Conservation (phyloP, 2,888 invertebrate genomes). For the Liodrosophila aerea region DNA sequence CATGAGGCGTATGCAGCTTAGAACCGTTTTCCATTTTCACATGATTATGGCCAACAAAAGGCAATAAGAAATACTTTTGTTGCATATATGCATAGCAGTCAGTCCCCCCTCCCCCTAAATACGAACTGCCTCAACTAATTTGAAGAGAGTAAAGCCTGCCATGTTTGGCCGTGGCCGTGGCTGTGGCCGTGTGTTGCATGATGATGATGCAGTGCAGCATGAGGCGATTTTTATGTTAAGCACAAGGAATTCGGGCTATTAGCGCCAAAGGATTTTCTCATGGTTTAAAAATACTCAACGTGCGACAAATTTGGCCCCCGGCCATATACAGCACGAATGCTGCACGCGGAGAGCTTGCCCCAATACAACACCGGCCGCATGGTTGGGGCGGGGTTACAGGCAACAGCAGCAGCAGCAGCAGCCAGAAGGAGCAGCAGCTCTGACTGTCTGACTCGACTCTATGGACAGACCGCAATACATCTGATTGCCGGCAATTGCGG, state of each 20-base stretch:
- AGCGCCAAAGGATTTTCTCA: constrained; percentile 82
- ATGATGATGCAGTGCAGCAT: constrained; percentile 72
- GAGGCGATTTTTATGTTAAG: constrained; percentile 77
- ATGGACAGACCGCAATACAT: constrained; percentile 60
- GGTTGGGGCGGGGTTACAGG: constrained; percentile 19
- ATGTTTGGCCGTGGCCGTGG: background rate
- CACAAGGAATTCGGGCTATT: constrained; percentile 81
- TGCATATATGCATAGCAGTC: background rate
- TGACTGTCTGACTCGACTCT: constrained; percentile 4
- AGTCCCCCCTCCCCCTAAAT: background rate
- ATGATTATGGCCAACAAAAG: constrained; percentile 45
- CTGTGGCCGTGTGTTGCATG: constrained; percentile 45
- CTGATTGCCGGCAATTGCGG: constrained; percentile 67
- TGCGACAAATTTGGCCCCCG: constrained; percentile 74
- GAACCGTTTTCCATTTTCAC: constrained; percentile 64
- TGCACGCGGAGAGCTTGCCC: constrained; percentile 63
- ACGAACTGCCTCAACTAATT: constrained; percentile 48
- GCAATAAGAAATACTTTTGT: constrained; percentile 5
- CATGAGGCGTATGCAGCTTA: constrained; percentile 6
- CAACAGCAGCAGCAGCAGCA: constrained; percentile 18
- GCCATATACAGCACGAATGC: constrained; percentile 76
- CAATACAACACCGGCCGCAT: background rate
- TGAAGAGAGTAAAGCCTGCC: constrained; percentile 20
- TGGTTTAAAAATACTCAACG: constrained; percentile 80
- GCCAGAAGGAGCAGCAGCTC: constrained; percentile 18